A percentile compares a stretch with the other conserved stretches of the same genome.
Evolutionary conservation across 1,140 invertebrate species (phyloP).

Genomic region (Palaemon carinicauda): DNA sequence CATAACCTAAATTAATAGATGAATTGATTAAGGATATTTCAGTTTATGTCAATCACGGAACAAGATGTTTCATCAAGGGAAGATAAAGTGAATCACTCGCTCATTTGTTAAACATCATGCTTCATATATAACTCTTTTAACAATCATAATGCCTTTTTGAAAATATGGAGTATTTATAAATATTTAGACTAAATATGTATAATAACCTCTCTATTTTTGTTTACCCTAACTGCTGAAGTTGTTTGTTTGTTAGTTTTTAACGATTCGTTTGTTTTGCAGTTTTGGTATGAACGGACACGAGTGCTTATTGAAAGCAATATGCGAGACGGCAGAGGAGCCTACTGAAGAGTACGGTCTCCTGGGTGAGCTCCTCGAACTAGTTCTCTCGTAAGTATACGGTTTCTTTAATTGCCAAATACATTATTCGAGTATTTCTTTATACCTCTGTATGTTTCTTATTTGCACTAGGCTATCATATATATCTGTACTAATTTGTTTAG

Average conservation of each 20-base stretch:
- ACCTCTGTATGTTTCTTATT: not conserved
- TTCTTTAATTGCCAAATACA: not conserved
- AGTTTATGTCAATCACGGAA: no score
- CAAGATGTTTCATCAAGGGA: no score
- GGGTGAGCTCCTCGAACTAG: slow-evolving; percentile 31
- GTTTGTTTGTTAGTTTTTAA: not conserved
- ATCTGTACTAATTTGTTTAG: no score
- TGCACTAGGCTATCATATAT: no score
- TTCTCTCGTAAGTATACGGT: slow-evolving; percentile 38
- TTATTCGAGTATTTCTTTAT: not conserved
- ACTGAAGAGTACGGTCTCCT: slow-evolving; percentile 36
- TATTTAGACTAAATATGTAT: no score
- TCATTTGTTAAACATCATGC: no score
- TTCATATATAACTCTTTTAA: no score
- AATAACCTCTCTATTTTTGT: not conserved
- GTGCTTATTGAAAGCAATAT: slow-evolving; percentile 50
- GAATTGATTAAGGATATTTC: no score
- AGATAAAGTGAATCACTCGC: no score
- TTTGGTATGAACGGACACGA: slow-evolving; percentile 41
- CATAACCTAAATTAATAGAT: no score
- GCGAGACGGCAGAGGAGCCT: slow-evolving; percentile 36
- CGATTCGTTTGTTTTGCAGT: not conserved
- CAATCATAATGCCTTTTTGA: no score
- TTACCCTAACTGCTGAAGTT: not conserved
- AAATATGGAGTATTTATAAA: no score